Conservation (phyloP, 2,888 invertebrate genomes). For the Epirrhoe tristata region DNA sequence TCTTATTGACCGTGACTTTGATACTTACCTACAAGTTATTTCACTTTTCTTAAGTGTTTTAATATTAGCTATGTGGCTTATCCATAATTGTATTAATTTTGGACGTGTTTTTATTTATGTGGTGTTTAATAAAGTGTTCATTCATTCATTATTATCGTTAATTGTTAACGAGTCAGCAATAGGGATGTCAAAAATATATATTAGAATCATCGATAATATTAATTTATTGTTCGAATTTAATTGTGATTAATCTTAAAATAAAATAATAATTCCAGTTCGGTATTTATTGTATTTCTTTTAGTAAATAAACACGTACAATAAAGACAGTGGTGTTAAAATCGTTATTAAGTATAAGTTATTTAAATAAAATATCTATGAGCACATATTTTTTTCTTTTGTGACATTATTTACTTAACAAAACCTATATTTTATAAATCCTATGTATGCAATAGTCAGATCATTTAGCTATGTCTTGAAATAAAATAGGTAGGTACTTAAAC, state of each 20-base stretch:
- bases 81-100: no score
- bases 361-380: slow-evolving; percentile 39
- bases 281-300: slow-evolving; percentile 76
- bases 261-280: slow-evolving; percentile 51
- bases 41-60: no score
- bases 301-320: slow-evolving; percentile 77
- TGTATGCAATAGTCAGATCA: slow-evolving; percentile 70
- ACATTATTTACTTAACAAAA: slow-evolving; percentile 52
- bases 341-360: slow-evolving; percentile 47
- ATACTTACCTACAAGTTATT: no score
- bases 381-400: slow-evolving; percentile 59
- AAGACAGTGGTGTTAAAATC: slow-evolving; percentile 71
- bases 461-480: slow-evolving; percentile 52
- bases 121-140: no score
- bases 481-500: slow-evolving; percentile 42
- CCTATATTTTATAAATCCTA: slow-evolving; percentile 46
- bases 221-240: no score
- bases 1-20: no score
- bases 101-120: no score
- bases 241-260: slow-evolving; percentile 34
- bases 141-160: no score
- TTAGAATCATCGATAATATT: no score
- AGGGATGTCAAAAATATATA: no score
- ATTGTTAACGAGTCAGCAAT: no score
- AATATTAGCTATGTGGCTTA: no score